Conservation (phyloP, 2,888 invertebrate species). For the Lissonota sp. region DNA sequence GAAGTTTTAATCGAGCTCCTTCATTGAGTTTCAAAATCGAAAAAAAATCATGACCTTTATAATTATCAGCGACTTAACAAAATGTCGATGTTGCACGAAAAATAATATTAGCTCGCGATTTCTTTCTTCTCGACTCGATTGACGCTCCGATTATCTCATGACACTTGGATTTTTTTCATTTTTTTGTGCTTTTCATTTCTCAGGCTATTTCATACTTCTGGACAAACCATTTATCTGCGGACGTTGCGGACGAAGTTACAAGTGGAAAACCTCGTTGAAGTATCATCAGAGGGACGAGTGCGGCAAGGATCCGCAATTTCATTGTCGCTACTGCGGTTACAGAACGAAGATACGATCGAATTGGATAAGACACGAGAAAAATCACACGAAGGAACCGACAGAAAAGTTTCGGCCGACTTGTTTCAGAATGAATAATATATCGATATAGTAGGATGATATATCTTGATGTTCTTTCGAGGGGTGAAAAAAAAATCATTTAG, state of each 20-base stretch:
- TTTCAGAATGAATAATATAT: conserved; percentile 41
- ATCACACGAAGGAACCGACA: conserved; percentile 62
- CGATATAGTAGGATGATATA: conserved; percentile 19
- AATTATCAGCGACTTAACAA: too few species aligned
- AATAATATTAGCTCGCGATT: not conserved
- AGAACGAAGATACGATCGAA: conserved; percentile 75
- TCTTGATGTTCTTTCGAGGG: not conserved
- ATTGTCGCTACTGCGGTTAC: conserved; percentile 76
- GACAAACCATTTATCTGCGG: conserved; percentile 81
- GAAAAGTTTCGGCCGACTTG: conserved; percentile 4
- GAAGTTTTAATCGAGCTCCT: too few species aligned
- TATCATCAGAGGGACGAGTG: conserved; percentile 88
- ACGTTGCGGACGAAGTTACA: conserved; percentile 73
- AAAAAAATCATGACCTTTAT: too few species aligned
- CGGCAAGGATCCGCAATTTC: conserved; percentile 76
- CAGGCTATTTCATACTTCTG: conserved; percentile 57
- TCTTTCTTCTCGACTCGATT: conserved; percentile 1
- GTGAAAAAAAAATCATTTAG: not conserved
- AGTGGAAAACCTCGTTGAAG: conserved; percentile 80
- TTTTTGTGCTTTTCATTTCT: conserved; percentile 64
- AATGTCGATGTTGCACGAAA: too few species aligned
- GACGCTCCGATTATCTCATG: not conserved
- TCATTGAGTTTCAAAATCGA: too few species aligned
- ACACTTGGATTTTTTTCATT: not conserved
- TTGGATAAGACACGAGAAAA: conserved; percentile 71